A percentile compares a stretch with the other conserved stretches of the same genome.
phyloP scores from a whole-genome alignment of 2,797 vertebrate genomes.

The Clarias pachynema region DNA sequence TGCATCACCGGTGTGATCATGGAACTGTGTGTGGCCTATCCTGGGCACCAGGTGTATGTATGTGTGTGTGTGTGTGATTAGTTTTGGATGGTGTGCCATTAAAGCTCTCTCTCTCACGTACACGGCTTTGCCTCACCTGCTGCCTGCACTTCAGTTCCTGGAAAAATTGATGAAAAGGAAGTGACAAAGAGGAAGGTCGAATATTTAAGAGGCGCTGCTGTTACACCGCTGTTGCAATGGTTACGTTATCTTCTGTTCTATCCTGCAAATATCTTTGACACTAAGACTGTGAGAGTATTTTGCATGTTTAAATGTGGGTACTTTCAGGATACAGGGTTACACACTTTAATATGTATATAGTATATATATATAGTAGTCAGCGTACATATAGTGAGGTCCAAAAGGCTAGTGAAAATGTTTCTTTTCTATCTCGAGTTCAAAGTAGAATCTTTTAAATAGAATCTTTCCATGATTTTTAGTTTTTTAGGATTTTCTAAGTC shows the following conservation, averaged over 20 bases:
- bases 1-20: neutral
- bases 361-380: neutral
- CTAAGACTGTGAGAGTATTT: neutral
- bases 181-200: constrained; percentile 73
- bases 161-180: constrained; percentile 78
- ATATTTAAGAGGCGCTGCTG: constrained; percentile 20
- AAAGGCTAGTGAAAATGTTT: neutral
- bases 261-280: neutral
- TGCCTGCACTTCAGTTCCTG: constrained; percentile 68
- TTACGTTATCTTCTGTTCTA: constrained; percentile 3
- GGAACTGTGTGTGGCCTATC: neutral
- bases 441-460: neutral
- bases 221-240: constrained; percentile 7
- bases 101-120: constrained; percentile 1
- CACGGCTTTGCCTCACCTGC: constrained; percentile 13
- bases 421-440: neutral
- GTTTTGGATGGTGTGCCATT: constrained; percentile 8
- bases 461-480: neutral
- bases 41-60: neutral
- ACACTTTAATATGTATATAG: too few species aligned
- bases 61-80: neutral
- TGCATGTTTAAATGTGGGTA: neutral
- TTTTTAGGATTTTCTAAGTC: neutral
- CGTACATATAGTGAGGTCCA: neutral
- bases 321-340: neutral